Evolutionary conservation across 2,113 vertebrate genomes (phyloP), one percentile per base, ranked within the genome.

Genomic region (Megaceryle torquata): DNA sequence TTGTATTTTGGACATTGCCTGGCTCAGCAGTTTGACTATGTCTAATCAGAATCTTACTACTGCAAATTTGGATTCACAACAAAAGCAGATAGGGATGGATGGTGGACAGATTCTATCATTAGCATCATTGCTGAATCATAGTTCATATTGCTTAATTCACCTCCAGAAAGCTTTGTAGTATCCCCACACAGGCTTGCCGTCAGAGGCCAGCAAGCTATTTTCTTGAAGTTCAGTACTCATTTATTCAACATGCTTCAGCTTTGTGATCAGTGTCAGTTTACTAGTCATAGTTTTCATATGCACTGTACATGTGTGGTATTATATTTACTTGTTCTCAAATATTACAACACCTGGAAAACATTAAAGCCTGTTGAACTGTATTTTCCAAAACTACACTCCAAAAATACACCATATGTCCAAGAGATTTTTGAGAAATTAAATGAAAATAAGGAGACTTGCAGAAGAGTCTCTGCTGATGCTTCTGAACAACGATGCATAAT

Each of bases 281-380:
- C 56, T 37, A 64, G 12, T 71, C 70, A 59, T 19, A 75, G 33
- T 74, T 86, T 67, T 93, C 33, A n/a, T 81, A 51, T 65, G 46
- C 2, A 2, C 39, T 75, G 18, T 60, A 29, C 1, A 1, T n/a
- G 20, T 1, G 0, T 41, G 24, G 8, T 31, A 31, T 86, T 35
- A 79, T 92, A 72, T 88, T 91, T 75, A 19, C 13, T 10, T 84
- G 15, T 35, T 90, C 21, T 93, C 29, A 91, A 86, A 63, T 81
- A 86, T 67, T 95, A 39, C 33, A 80, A 64, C 60, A 93, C 72
- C 80, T 96, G 92, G 82, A 94, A 93, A 37, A 71, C 5, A 51
- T 93, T 96, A 83, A 92, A 92, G n/a, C 72, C 76, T 70, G 46
- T 54, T 91, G 46, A 80, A 64, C 29, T 92, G 26, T 61, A 46